Base-by-base conservation (phyloP, 2,113 vertebrate species). In the Aleadryas rufinucha region DNA sequence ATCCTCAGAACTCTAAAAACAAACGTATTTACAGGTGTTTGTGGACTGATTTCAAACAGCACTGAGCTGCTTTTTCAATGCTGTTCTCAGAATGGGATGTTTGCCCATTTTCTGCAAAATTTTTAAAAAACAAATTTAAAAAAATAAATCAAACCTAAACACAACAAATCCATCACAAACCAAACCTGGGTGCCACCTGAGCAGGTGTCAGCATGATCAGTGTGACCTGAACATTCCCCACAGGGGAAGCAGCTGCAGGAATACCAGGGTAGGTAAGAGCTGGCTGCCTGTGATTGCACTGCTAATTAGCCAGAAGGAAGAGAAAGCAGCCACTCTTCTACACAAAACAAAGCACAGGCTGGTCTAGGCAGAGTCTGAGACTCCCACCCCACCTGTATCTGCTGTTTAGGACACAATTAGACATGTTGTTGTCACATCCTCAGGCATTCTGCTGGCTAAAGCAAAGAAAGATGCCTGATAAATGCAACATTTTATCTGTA, bases 371-470 rank as follows among this genome's bases (percentile, higher is more conserved):
- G 24, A n/a, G 20, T 1, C 33, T 31, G 41, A 18, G 39, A 3
- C 21, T 44, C 61, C 37, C 54, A 26, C 2, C 2, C 33, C 64
- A 44, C 31, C 52, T 27, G 20, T 7, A 1, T 1, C 59, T 41
- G 23, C 59, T 18, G 27, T 9, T 10, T 1, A 16, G 31, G 16
- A 4, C 19, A 6, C 3, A 2, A 8, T 3, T 7, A 11, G 35
- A 39, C 9, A 2, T 1, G 13, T 10, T 26, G 54, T 11, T 6
- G 21, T 3, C 33, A 13, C 9, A 1, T 16, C 8, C 27, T 10
- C 45, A 30, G 23, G 49, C 39, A 21, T 35, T n/a, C 54, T 83
- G 26, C 61, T 41, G 56, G 24, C 23, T 61, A 13, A 8, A 37
- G 7, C n/a, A 41, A 9, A 39, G 49, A 27, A 11, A 11, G 19